Percentiles rank a stretch among this genome's conserved stretches.
phyloP scores from a whole-genome alignment of 2,888 invertebrate species.

The Synergus japonicus region DNA sequence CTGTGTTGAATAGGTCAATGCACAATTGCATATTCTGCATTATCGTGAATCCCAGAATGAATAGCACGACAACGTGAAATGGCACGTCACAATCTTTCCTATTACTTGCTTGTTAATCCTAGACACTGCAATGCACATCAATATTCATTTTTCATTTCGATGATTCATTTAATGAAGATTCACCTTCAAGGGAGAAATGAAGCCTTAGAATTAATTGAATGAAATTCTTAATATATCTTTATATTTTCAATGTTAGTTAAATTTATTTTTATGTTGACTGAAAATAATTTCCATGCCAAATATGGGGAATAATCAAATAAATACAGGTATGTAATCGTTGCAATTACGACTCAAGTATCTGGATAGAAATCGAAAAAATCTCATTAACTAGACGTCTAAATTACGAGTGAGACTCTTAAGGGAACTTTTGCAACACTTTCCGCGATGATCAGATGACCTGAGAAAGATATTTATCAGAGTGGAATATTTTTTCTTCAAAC shows the following conservation, averaged over 20 bases:
- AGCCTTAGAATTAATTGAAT: background rate
- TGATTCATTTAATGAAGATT: background rate
- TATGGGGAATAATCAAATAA: background rate
- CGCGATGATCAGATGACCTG: background rate
- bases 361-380: background rate
- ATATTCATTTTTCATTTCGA: background rate
- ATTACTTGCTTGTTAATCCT: background rate
- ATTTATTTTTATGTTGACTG: background rate
- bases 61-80: slow-evolving; percentile 23
- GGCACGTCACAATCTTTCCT: slow-evolving; percentile 40
- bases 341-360: background rate
- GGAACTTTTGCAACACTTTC: background rate
- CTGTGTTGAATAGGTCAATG: slow-evolving; percentile 42
- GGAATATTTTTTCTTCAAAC: background rate
- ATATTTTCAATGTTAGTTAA: too few relatives aligned
- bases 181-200: background rate
- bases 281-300: background rate
- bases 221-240: background rate
- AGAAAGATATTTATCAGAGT: background rate
- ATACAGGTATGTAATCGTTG: background rate
- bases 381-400: background rate
- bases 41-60: slow-evolving; percentile 7
- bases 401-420: background rate
- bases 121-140: background rate
- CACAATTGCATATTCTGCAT: slow-evolving; percentile 29